Conservation (phyloP, 2,797 vertebrate genomes). For the Pterois miles region DNA sequence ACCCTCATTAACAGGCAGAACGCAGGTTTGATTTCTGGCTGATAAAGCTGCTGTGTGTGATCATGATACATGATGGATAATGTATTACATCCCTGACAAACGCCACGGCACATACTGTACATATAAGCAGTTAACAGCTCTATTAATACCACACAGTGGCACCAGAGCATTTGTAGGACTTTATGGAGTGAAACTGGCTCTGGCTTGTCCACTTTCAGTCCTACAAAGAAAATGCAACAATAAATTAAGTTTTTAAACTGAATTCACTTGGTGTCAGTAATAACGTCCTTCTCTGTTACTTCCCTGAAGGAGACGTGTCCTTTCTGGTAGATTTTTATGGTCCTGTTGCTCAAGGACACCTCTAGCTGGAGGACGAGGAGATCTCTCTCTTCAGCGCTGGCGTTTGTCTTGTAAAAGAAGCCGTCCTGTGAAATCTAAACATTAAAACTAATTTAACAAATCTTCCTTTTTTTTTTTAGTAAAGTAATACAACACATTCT, state of each 20-base stretch:
- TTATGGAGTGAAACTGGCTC: not conserved
- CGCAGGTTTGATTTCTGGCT: not conserved
- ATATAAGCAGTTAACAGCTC: constrained; percentile 14
- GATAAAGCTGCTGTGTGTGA: not conserved
- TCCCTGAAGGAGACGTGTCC: not conserved
- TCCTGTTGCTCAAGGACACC: not conserved
- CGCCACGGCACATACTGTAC: not conserved
- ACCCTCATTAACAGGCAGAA: not conserved
- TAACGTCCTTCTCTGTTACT: not conserved
- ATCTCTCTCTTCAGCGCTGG: not conserved
- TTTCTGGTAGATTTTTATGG: not conserved
- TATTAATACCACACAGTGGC: not conserved
- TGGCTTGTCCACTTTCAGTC: not conserved
- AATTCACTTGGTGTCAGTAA: not conserved
- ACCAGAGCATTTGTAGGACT: not conserved
- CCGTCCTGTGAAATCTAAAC: not conserved
- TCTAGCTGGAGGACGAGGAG: not conserved
- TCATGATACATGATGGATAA: not conserved
- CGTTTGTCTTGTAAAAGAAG: not conserved
- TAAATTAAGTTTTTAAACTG: not conserved
- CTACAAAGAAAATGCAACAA: not conserved
- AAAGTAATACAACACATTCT: not conserved
- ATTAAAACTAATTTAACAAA: not conserved
- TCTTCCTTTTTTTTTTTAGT: not conserved
- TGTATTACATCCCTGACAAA: not conserved